Conservation (phyloP, 1,140 invertebrate genomes). For the Spodoptera litura region DNA sequence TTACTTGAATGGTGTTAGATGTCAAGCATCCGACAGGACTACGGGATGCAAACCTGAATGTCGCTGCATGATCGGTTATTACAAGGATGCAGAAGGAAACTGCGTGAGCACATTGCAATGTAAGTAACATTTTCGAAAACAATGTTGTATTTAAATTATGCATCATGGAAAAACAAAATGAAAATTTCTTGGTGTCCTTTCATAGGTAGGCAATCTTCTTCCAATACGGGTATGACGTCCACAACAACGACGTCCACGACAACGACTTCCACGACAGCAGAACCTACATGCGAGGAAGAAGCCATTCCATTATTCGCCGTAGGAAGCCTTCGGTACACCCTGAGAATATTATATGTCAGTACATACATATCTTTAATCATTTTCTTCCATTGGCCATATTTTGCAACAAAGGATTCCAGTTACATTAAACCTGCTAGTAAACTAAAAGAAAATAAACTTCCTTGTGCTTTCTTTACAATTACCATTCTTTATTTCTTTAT, state of each 20-base stretch:
- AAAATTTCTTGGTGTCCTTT: neutral
- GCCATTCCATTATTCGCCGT: neutral
- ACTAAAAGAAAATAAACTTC: neutral
- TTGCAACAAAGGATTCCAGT: too few species aligned
- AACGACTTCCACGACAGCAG: neutral
- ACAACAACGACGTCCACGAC: neutral
- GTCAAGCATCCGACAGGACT: neutral
- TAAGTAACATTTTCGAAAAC: neutral
- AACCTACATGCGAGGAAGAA: neutral
- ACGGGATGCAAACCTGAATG: constrained; percentile 3
- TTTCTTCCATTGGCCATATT: neutral
- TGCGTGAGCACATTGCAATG: neutral
- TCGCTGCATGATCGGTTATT: constrained; percentile 4
- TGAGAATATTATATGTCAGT: constrained; percentile 34
- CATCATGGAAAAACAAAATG: too few species aligned
- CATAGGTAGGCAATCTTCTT: neutral
- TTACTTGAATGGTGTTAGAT: neutral
- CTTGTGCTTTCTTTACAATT: neutral
- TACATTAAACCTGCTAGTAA: too few species aligned
- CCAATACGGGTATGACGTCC: neutral
- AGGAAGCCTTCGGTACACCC: constrained; percentile 12
- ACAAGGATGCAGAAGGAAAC: constrained; percentile 1
- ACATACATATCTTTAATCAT: neutral
- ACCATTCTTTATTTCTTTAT: neutral
- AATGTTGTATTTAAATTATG: neutral